A percentile compares a stretch with the other conserved stretches of the same genome.
These are phyloP conservation scores for Margarornis squamiger DNA, from an alignment of 2,797 vertebrate genomes.

Conservation along the genomic window DNA sequence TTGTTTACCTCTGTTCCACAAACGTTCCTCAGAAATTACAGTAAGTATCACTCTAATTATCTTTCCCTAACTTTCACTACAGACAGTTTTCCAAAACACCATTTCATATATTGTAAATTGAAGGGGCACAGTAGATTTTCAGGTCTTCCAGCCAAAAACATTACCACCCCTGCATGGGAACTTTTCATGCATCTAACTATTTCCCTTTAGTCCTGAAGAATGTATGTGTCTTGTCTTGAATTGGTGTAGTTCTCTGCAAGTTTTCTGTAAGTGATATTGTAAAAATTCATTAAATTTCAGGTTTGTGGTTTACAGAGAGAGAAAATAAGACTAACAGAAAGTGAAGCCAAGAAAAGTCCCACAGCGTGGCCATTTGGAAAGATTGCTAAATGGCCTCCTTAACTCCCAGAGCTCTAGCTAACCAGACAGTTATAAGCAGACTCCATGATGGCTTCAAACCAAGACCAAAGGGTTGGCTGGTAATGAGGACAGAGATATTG, in stretches of 20 bases:
- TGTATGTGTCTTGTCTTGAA: not conserved
- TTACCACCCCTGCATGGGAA: not conserved
- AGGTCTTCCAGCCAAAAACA: not conserved
- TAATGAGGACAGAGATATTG: not conserved
- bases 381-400: not conserved
- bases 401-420: not conserved
- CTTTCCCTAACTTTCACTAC: not conserved
- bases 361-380: not conserved
- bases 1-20: not conserved
- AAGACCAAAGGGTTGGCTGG: not conserved
- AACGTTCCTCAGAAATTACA: not conserved
- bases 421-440: not conserved
- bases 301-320: not conserved
- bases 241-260: not conserved
- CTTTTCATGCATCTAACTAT: not conserved
- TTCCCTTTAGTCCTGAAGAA: not conserved
- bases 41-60: not conserved
- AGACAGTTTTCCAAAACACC: not conserved
- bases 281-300: not conserved
- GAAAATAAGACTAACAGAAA: not conserved
- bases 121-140: not conserved
- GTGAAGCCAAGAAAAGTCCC: not conserved
- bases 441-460: not conserved
- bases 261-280: rapidly evolving
- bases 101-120: not conserved